Evolutionary conservation across 2,797 vertebrate genomes (phyloP).

Genomic region (Smutsia gigantea): DNA sequence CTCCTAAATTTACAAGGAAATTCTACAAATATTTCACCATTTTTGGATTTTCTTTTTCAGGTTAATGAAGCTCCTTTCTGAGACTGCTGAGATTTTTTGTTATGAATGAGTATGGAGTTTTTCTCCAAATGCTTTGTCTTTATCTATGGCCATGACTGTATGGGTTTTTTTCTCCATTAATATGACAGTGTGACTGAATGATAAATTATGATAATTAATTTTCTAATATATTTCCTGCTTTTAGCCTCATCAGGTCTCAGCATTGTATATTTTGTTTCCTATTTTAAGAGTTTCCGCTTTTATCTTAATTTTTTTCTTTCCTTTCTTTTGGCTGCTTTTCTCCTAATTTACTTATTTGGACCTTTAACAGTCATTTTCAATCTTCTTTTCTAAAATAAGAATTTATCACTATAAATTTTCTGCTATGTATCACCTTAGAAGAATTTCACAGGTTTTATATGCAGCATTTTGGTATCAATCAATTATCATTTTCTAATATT

Average conservation of each 20-base stretch:
- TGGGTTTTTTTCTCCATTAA: neutral
- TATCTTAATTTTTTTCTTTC: conserved; percentile 24
- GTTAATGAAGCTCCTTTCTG: neutral
- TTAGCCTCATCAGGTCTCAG: neutral
- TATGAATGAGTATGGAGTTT: neutral
- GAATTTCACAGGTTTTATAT: neutral
- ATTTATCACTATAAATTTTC: conserved; percentile 36
- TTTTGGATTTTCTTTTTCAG: conserved; percentile 32
- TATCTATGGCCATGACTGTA: too few relatives aligned
- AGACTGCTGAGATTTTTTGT: conserved; percentile 27
- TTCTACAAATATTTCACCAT: conserved; percentile 28
- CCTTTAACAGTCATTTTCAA: neutral
- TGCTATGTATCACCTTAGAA: conserved; percentile 5
- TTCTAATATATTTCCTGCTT: conserved; percentile 18
- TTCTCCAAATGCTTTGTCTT: too few relatives aligned
- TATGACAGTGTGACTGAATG: neutral
- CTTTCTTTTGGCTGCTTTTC: neutral
- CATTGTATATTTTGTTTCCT: conserved; percentile 16
- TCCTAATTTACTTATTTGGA: neutral
- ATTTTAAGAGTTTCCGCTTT: conserved; percentile 21
- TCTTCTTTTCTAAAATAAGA: conserved; percentile 45
- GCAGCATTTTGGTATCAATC: conserved; percentile 51
- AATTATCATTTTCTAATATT: neutral
- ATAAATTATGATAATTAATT: conserved; percentile 29
- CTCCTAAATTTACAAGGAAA: conserved; percentile 8